phyloP scores from a whole-genome alignment of 2,888 invertebrate species.

The Andricus curvator region DNA sequence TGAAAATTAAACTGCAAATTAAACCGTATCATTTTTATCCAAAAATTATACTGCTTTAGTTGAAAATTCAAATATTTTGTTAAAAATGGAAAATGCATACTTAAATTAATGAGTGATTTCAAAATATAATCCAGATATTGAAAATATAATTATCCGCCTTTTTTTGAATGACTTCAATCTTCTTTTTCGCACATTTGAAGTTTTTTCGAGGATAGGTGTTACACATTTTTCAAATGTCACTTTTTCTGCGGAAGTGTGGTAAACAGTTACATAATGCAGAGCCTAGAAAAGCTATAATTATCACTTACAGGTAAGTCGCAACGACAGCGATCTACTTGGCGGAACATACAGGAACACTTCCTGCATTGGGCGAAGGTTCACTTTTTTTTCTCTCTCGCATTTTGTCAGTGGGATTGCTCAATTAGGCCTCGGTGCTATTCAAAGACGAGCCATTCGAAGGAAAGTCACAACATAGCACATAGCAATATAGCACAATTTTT shows the following conservation, averaged over 20 bases:
- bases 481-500: background rate
- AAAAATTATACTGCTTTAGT: too few relatives aligned
- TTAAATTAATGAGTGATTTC: too few relatives aligned
- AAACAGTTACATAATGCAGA: slow-evolving; percentile 13
- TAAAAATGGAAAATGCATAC: too few relatives aligned
- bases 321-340: slow-evolving; percentile 48
- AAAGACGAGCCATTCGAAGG: slow-evolving; percentile 18
- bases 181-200: background rate
- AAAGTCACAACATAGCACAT: slow-evolving; percentile 12
- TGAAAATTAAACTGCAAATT: too few relatives aligned
- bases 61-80: too few relatives aligned
- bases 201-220: background rate
- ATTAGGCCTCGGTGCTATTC: slow-evolving; percentile 18
- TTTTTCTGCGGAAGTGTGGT: background rate
- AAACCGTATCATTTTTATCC: too few relatives aligned
- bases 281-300: slow-evolving; percentile 45
- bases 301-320: slow-evolving; percentile 25
- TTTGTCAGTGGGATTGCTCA: slow-evolving; percentile 16
- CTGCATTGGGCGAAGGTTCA: slow-evolving; percentile 20
- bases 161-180: background rate
- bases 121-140: too few relatives aligned
- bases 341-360: slow-evolving; percentile 37
- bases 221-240: background rate
- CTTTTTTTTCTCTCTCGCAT: slow-evolving; percentile 8
- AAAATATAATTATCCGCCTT: too few relatives aligned